A percentile compares a stretch with the other conserved stretches of the same genome.
Evolutionary conservation across 2,888 invertebrate genomes (phyloP).

Genomic region (Cephus spinipes): DNA sequence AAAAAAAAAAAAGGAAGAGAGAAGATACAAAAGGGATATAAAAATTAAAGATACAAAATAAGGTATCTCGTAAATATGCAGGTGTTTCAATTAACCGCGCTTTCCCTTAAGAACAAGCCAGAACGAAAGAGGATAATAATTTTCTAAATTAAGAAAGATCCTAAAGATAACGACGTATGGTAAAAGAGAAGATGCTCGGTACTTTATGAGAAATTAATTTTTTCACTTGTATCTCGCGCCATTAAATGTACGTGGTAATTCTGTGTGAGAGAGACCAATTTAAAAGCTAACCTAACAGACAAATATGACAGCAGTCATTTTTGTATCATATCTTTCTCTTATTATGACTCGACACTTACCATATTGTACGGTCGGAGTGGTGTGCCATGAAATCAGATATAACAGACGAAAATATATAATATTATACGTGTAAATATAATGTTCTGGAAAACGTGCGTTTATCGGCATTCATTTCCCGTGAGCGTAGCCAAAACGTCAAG

Average conservation of each 20-base stretch:
- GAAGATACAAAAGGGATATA: background rate
- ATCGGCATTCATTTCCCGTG: background rate
- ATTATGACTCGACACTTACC: background rate
- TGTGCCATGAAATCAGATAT: background rate
- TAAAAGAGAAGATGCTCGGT: background rate
- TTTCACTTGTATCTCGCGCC: background rate
- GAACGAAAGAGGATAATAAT: slow-evolving; percentile 1
- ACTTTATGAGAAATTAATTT: background rate
- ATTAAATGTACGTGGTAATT: background rate
- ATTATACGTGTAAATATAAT: background rate
- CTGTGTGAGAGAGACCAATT: background rate
- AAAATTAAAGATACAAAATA: background rate
- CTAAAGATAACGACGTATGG: background rate
- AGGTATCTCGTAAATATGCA: background rate
- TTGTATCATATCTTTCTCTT: background rate
- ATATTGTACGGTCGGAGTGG: background rate
- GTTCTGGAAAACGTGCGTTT: background rate
- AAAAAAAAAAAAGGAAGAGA: background rate
- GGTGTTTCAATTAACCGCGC: slow-evolving; percentile 1
- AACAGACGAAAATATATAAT: background rate
- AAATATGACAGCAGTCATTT: background rate
- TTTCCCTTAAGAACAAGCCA: background rate
- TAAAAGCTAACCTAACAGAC: background rate
- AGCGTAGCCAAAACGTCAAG: background rate
- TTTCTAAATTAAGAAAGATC: background rate